Conservation (phyloP, 2,888 invertebrate genomes). For the Axea sp. region DNA sequence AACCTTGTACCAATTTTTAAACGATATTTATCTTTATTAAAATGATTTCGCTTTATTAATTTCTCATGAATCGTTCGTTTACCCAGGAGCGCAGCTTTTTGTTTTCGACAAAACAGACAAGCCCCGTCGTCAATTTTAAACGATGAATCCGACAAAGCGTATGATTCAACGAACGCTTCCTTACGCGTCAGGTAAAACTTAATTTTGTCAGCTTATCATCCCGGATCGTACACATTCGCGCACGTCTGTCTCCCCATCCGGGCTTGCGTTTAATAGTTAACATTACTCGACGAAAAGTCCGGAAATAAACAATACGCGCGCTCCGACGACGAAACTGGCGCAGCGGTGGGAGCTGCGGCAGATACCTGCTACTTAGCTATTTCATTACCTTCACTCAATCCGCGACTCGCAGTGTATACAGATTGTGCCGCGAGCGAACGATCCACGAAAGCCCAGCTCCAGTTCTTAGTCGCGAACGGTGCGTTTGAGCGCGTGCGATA, state of each 20-base stretch:
- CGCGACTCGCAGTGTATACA: conserved; percentile 64
- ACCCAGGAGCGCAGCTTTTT: too few species aligned
- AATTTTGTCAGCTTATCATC: not conserved
- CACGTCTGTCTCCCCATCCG: not conserved
- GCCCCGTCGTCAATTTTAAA: too few species aligned
- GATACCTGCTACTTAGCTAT: conserved; percentile 61
- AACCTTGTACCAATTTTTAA: too few species aligned
- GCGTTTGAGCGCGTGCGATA: conserved; percentile 41
- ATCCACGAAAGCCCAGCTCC: conserved; percentile 33
- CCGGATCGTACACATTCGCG: conserved; percentile 7
- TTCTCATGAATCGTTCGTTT: too few species aligned
- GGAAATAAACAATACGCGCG: conserved; percentile 56
- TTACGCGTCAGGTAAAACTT: not conserved
- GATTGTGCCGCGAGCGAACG: conserved; percentile 58
- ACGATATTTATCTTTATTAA: too few species aligned
- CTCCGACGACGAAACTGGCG: conserved; percentile 54
- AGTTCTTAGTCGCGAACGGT: conserved; percentile 47
- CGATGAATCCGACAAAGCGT: too few species aligned
- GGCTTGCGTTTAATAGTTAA: conserved; percentile 44
- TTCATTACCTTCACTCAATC: conserved; percentile 67
- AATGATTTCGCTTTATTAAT: too few species aligned
- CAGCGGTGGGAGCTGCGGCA: conserved; percentile 58
- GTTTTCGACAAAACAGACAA: too few species aligned
- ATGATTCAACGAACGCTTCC: too few species aligned
- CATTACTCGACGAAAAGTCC: conserved; percentile 48